phyloP scores from a whole-genome alignment of 1,140 invertebrate genomes.

The Pseudoatta argentina region DNA sequence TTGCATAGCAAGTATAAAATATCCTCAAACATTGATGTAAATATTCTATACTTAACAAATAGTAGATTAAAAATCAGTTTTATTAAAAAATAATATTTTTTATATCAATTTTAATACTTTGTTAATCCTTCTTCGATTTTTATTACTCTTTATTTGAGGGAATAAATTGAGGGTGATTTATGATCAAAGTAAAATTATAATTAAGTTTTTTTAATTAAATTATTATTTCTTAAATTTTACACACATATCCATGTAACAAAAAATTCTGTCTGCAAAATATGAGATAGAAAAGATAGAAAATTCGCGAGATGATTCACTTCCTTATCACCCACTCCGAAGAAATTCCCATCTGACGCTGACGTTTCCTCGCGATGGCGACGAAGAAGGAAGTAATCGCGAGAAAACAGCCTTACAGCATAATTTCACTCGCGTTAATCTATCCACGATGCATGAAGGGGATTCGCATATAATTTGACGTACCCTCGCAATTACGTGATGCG shows the following conservation, averaged over 20 bases:
- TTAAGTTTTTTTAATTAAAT: not conserved
- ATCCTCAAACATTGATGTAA: too few species aligned
- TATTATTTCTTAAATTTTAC: not conserved
- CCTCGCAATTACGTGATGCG: conserved; percentile 49
- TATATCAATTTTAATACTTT: too few species aligned
- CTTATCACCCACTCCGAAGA: not conserved
- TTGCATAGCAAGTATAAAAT: too few species aligned
- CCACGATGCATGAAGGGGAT: conserved; percentile 10
- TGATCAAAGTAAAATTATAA: not conserved
- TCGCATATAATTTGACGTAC: conserved; percentile 59
- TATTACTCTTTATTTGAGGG: too few species aligned
- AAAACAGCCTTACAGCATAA: not conserved
- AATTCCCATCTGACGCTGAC: conserved; percentile 4
- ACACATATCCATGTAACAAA: too few species aligned
- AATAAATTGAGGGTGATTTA: too few species aligned
- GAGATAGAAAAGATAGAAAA: too few species aligned
- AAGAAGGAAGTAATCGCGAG: conserved; percentile 28
- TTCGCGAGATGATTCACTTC: conserved; percentile 6
- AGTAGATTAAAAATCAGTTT: too few species aligned
- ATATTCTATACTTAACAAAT: too few species aligned
- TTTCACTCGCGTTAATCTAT: conserved; percentile 13
- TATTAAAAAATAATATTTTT: too few species aligned
- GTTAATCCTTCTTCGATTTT: too few species aligned
- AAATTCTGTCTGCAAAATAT: too few species aligned
- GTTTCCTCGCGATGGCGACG: not conserved